Conservation (phyloP, 2,113 vertebrate species). For the Anolis carolinensis region DNA sequence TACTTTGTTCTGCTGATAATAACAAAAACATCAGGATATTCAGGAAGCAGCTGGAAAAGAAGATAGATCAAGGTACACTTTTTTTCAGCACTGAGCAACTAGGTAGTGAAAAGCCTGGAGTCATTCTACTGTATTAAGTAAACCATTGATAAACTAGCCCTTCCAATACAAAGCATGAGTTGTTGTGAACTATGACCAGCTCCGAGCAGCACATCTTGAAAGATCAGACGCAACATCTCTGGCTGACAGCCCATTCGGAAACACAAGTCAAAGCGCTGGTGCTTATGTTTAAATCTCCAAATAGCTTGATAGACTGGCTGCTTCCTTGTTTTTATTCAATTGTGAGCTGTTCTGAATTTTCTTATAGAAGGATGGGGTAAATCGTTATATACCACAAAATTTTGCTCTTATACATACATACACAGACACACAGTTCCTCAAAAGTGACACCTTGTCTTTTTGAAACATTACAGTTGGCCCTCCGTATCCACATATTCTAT, state of each 20-base stretch:
- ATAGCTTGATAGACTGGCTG: not conserved
- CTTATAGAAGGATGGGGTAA: not conserved
- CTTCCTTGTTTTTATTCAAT: not conserved
- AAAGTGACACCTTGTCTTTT: not conserved
- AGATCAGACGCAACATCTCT: not conserved
- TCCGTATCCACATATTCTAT: too few species aligned
- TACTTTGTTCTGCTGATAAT: too few species aligned
- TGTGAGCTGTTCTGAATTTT: not conserved
- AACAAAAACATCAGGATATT: not conserved
- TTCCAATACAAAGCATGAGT: too few species aligned
- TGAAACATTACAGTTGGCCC: not conserved
- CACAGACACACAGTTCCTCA: not conserved
- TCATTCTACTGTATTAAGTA: too few species aligned
- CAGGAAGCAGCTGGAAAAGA: too few species aligned
- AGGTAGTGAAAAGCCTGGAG: too few species aligned
- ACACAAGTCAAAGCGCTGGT: not conserved
- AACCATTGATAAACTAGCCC: too few species aligned
- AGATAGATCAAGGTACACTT: too few species aligned
- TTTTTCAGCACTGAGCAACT: too few species aligned
- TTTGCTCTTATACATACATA: not conserved
- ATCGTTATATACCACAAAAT: not conserved
- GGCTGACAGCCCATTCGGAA: not conserved
- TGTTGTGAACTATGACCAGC: not conserved
- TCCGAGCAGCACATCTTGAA: not conserved
- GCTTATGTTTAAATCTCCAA: not conserved